Evolutionary conservation across 2,113 vertebrate species (phyloP), one percentile per base, ranked within the genome.

Genomic region (Gallinago media): DNA sequence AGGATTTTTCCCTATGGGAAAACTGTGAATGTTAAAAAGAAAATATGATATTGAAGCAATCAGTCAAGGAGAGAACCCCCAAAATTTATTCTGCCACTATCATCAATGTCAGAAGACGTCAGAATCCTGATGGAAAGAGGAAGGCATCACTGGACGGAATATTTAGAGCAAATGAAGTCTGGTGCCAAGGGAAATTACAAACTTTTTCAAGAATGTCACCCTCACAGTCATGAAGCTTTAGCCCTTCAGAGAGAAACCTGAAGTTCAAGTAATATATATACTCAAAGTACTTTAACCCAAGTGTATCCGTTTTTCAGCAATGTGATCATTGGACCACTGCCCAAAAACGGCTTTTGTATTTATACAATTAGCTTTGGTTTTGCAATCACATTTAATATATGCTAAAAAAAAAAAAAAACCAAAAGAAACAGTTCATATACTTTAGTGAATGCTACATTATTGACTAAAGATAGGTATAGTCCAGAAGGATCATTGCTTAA

Each of bases 111-210:
- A 97, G 67, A 65, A 89, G 63, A 74, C 15, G 27, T 95, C 88
- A 83, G 44, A 95, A 78, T 85, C 54, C 50, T 95, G 77, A 88
- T 86, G 70, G 70, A 78, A 88, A 76, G 92, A 91, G 36, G 52
- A 91, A 95, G 8, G 32, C 29, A 82, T 88, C 61, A 79, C 34
- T 5, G 9, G n/a, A 73, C 73, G n/a, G 89, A 93, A 94, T 72
- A 89, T 84, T 91, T 78, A 77, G 89, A 95, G 58, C 11, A 95
- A 97, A 96, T 93, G 85, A 97, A 95, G 40, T 27, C 42, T 61
- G 34, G 92, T 81, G 59, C 58, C 97, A 84, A 94, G 97, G 97
- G 97, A 97, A 97, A 97, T 97, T 93, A 95, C 75, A 93, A 59
- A 65, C 42, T 95, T 96, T 75, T 76, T 46, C 66, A 90, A 75